These are phyloP conservation scores for Arizona elegans DNA, from an alignment of 2,113 vertebrate species.

Conservation along the genomic window DNA sequence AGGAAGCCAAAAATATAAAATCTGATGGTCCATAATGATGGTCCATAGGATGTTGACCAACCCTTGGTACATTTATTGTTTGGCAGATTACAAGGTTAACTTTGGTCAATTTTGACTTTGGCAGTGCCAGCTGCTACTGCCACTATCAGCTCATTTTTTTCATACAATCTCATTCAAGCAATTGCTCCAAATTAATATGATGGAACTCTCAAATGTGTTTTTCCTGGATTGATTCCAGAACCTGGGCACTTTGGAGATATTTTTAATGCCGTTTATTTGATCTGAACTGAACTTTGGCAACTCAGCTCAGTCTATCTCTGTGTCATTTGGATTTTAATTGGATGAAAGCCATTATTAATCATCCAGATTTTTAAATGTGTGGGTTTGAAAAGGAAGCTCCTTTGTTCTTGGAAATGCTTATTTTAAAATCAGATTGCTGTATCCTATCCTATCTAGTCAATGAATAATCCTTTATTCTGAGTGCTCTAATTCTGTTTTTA, in stretches of 20 bases:
- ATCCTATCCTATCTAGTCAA: not conserved
- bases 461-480: not conserved
- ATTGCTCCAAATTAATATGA: not conserved
- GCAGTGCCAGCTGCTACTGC: not conserved
- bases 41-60: not conserved
- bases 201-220: not conserved
- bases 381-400: not conserved
- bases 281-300: not conserved
- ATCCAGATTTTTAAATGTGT: not conserved
- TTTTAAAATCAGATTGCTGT: not conserved
- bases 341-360: not conserved
- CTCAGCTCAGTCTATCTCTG: not conserved
- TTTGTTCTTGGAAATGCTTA: not conserved
- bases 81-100: not conserved
- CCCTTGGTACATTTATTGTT: not conserved
- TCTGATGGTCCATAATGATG: not conserved
- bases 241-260: not conserved
- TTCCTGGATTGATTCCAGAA: not conserved
- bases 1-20: not conserved
- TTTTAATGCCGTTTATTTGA: not conserved
- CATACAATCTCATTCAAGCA: not conserved
- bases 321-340: conserved; percentile 1
- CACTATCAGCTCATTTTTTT: not conserved
- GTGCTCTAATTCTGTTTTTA: not conserved
- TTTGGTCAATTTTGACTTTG: not conserved